phyloP scores from a whole-genome alignment of 2,888 invertebrate species.

The Opisthograptis luteolata region DNA sequence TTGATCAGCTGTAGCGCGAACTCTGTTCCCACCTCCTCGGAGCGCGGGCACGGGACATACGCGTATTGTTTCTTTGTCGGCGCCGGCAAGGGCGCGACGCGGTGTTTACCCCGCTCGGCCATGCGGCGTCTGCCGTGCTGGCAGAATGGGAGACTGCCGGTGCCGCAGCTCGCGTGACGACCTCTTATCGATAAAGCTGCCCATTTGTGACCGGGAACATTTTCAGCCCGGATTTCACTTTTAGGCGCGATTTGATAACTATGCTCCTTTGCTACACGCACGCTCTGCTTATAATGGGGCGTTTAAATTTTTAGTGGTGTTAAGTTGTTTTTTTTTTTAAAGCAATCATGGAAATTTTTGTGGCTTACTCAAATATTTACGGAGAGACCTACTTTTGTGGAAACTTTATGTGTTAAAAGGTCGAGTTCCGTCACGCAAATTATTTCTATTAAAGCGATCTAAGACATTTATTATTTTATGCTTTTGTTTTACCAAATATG shows the following conservation, averaged over 20 bases:
- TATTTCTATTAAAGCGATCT: no score
- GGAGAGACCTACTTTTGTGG: conserved; percentile 3
- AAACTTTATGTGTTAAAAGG: conserved; percentile 11
- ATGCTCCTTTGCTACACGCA: conserved; percentile 39
- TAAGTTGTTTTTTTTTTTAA: no score
- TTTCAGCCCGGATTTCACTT: conserved; percentile 39
- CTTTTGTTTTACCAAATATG: no score
- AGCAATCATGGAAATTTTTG: conserved; percentile 9
- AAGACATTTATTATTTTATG: no score
- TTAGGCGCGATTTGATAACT: conserved; percentile 25
- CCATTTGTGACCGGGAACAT: conserved; percentile 43
- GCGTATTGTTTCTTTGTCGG: conserved; percentile 79
- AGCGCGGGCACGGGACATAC: conserved; percentile 78
- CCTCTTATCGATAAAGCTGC: conserved; percentile 54
- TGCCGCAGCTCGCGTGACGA: conserved; percentile 54
- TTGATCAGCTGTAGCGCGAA: conserved; percentile 67
- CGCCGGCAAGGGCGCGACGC: conserved; percentile 80
- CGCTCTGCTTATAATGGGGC: conserved; percentile 28
- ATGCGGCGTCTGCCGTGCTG: conserved; percentile 73
- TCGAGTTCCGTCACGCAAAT: conserved; percentile 7
- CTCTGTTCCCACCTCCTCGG: conserved; percentile 81
- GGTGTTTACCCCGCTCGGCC: conserved; percentile 79
- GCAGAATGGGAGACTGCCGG: conserved; percentile 10
- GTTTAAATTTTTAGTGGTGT: conserved; percentile 37
- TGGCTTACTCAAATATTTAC: conserved; percentile 13